These are phyloP conservation scores for Lordiphosa andalusiaca DNA, from an alignment of 2,888 invertebrate species.

Conservation along the genomic window DNA sequence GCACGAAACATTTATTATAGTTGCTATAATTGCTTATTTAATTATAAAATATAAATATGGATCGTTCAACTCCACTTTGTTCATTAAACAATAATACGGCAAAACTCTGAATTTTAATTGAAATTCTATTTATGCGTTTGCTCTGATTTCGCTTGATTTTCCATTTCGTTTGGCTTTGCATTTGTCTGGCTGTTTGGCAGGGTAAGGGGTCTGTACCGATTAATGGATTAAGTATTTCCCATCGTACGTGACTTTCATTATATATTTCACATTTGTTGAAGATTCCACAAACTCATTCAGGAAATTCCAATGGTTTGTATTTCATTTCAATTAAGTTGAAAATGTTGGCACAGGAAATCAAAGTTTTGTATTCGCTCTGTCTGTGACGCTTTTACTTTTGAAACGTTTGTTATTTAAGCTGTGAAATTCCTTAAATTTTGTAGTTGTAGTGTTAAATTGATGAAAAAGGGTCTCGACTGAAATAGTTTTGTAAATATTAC, in stretches of 20 bases:
- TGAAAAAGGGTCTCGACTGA: too few relatives aligned
- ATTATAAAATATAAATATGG: conserved; percentile 22
- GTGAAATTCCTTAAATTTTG: too few relatives aligned
- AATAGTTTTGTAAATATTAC: too few relatives aligned
- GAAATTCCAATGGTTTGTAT: conserved; percentile 8
- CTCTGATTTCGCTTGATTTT: conserved; percentile 13
- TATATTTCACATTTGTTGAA: neutral
- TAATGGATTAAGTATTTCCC: conserved; percentile 27
- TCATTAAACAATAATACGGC: conserved; percentile 1
- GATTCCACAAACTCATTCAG: conserved; percentile 1
- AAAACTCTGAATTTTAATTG: neutral
- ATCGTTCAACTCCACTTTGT: conserved; percentile 6
- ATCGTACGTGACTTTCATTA: conserved; percentile 41
- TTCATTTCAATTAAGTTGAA: neutral
- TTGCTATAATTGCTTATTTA: conserved; percentile 38
- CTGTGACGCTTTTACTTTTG: too few relatives aligned
- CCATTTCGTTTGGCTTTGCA: neutral
- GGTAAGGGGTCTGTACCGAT: neutral
- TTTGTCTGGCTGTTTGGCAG: neutral
- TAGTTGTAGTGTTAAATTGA: too few relatives aligned
- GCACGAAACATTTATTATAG: conserved; percentile 25
- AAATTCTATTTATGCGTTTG: conserved; percentile 5
- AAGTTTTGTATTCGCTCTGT: too few relatives aligned
- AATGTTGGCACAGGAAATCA: too few relatives aligned
- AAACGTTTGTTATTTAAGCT: too few relatives aligned